Conservation (phyloP, 2,113 vertebrate genomes). For the Esox niger region DNA sequence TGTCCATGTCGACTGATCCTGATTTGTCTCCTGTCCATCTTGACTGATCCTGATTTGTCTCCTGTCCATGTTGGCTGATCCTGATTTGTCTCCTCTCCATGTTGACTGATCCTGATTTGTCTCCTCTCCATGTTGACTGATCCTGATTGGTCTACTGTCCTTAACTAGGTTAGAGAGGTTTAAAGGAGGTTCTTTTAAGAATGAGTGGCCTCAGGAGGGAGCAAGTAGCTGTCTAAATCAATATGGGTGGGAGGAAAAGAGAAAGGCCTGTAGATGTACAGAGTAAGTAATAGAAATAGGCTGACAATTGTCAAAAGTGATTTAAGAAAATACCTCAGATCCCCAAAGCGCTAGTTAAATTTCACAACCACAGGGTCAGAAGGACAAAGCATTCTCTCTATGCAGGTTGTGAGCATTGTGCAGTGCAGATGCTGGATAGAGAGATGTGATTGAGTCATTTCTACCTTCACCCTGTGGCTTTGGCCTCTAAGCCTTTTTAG, state of each 20-base stretch:
- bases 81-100: not conserved
- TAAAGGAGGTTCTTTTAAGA: not conserved
- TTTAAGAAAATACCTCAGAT: not conserved
- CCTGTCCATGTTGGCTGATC: not conserved
- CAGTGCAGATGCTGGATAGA: not conserved
- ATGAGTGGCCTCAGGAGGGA: not conserved
- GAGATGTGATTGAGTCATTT: constrained; percentile 20
- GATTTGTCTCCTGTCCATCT: not conserved
- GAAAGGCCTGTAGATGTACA: not conserved
- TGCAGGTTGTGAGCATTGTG: not conserved
- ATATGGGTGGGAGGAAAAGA: not conserved
- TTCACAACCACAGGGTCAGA: not conserved
- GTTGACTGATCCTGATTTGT: not conserved
- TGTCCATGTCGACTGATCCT: not conserved
- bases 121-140: not conserved
- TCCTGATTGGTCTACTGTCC: not conserved
- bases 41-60: not conserved
- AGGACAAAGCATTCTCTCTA: not conserved
- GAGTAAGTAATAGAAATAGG: not conserved
- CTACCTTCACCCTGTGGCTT: not conserved
- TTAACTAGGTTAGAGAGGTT: not conserved
- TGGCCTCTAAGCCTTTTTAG: constrained; percentile 20
- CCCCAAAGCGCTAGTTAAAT: not conserved
- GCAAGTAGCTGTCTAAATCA: too few species aligned
- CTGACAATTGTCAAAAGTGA: not conserved